Evolutionary conservation across 2,797 vertebrate species (phyloP).

Genomic region (Saguinus oedipus): DNA sequence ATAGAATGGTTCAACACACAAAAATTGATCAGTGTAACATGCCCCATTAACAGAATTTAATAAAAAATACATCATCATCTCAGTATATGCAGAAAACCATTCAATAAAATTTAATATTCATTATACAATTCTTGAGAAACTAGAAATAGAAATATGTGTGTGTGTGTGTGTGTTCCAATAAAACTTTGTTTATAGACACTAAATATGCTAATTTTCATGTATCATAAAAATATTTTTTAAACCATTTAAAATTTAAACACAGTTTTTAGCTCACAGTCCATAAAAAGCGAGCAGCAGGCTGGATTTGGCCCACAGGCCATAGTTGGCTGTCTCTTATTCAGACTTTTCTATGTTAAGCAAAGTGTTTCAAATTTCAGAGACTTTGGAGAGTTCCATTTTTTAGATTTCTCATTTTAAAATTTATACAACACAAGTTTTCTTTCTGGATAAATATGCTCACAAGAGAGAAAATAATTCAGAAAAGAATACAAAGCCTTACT

Average conservation of each 20-base stretch:
- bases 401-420: conserved; percentile 50
- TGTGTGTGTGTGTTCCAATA: background rate
- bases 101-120: background rate
- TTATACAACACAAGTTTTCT: conserved; percentile 10
- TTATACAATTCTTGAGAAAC: background rate
- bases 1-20: background rate
- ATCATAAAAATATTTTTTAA: background rate
- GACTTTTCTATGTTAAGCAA: background rate
- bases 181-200: background rate
- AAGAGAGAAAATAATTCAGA: conserved; percentile 18
- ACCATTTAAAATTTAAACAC: conserved; percentile 31
- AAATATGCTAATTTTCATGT: background rate
- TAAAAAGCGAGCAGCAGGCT: conserved; percentile 10
- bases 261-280: background rate
- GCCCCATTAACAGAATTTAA: background rate
- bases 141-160: background rate
- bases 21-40: background rate
- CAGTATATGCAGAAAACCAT: background rate
- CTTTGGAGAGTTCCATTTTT: background rate
- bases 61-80: background rate
- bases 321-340: background rate
- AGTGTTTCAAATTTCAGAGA: background rate
- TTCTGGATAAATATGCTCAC: conserved; percentile 42
- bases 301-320: background rate
- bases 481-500: conserved; percentile 25